Evolutionary conservation across 2,888 invertebrate species (phyloP).

Genomic region (Tipula vernalis): DNA sequence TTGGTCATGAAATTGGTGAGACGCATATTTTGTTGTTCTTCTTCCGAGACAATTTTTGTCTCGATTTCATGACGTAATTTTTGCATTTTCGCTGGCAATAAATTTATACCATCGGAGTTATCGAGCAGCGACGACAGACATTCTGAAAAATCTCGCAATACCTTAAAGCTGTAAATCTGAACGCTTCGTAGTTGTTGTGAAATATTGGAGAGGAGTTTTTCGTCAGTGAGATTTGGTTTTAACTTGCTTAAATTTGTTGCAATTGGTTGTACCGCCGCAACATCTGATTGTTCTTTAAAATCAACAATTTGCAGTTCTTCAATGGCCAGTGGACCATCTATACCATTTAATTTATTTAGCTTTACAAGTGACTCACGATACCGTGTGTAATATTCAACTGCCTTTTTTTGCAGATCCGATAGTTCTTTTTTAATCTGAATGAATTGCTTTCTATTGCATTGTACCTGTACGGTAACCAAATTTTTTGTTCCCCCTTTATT

Average conservation of each 20-base stretch:
- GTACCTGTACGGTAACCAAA: not conserved
- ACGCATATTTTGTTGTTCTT: not conserved
- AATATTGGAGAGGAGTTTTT: not conserved
- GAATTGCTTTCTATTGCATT: not conserved
- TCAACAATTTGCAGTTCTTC: slow-evolving; percentile 15
- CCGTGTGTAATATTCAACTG: slow-evolving; percentile 12
- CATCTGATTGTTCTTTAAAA: not conserved
- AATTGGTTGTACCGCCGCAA: no score
- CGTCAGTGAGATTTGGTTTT: not conserved
- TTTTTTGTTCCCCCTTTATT: not conserved
- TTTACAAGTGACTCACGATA: slow-evolving; percentile 14
- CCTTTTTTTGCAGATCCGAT: not conserved
- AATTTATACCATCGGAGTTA: not conserved
- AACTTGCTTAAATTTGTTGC: not conserved
- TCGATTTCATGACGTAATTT: not conserved
- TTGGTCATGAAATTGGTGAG: not conserved
- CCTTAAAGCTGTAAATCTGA: not conserved
- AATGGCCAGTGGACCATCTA: not conserved
- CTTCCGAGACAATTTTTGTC: not conserved
- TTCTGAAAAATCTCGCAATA: not conserved
- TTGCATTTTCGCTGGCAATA: not conserved
- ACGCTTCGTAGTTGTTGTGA: not conserved
- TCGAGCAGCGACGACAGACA: not conserved
- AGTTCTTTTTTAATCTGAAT: not conserved
- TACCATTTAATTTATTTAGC: slow-evolving; percentile 13